Conservation (phyloP, 2,888 invertebrate species). For the Candidula unifasciata region DNA sequence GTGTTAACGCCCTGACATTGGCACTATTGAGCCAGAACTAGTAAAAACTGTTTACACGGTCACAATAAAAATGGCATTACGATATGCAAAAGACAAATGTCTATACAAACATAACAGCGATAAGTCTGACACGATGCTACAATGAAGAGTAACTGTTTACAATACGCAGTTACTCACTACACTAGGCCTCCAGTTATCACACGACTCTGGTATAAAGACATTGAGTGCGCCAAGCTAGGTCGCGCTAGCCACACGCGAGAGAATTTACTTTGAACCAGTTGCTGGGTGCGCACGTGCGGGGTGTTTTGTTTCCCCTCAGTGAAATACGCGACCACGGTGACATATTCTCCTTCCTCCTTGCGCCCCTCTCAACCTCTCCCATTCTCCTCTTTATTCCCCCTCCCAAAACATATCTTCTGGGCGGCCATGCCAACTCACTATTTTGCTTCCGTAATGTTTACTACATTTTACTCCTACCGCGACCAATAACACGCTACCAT, state of each 20-base stretch:
- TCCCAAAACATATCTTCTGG: background rate
- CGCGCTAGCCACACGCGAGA: background rate
- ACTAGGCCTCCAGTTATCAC: background rate
- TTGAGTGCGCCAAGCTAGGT: background rate
- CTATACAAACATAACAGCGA: no score
- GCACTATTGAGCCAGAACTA: no score
- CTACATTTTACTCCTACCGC: background rate
- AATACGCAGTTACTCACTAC: background rate
- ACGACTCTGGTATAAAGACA: background rate
- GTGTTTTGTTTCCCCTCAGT: background rate
- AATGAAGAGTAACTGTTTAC: background rate
- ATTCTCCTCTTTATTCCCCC: background rate
- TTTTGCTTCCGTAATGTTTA: slow-evolving; percentile 44
- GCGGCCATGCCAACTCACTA: background rate
- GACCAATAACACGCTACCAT: slow-evolving; percentile 31
- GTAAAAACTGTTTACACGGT: no score
- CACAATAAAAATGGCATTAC: no score
- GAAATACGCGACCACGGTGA: slow-evolving; percentile 25
- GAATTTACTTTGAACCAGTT: background rate
- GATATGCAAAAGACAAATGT: no score
- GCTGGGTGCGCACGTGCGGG: slow-evolving; percentile 29
- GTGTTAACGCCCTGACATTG: background rate
- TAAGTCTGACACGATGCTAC: background rate
- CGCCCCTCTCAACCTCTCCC: background rate
- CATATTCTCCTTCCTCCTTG: background rate